Evolutionary conservation across 2,888 invertebrate species (phyloP).

Genomic region (Gymnoscelis rufifasciata): DNA sequence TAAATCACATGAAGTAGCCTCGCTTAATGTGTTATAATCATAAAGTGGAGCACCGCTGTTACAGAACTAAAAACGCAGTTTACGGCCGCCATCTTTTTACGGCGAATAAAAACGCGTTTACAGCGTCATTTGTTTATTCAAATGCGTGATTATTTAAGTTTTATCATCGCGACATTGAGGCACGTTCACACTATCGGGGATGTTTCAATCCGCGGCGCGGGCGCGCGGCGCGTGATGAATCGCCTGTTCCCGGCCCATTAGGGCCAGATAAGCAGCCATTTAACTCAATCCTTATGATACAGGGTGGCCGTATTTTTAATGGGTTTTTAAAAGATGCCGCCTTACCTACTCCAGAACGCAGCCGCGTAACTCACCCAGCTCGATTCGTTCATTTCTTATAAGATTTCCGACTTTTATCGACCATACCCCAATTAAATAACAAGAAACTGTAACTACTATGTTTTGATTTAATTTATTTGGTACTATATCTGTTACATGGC

Average conservation of each 20-base stretch:
- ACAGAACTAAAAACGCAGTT: slow-evolving; percentile 6
- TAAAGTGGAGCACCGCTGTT: neutral
- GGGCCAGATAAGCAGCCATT: slow-evolving; percentile 70
- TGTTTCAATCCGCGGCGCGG: slow-evolving; percentile 36
- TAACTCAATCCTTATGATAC: slow-evolving; percentile 64
- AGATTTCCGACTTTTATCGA: neutral
- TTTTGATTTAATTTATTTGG: neutral
- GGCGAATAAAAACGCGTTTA: slow-evolving; percentile 36
- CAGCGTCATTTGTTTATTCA: slow-evolving; percentile 45
- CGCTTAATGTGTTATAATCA: neutral
- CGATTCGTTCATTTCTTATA: slow-evolving; percentile 5
- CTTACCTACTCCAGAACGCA: neutral
- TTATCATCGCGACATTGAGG: slow-evolving; percentile 46
- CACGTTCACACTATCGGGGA: slow-evolving; percentile 38
- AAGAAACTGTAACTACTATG: neutral
- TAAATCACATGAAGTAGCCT: no score
- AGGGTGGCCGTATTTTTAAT: slow-evolving; percentile 27
- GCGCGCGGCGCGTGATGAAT: slow-evolving; percentile 67
- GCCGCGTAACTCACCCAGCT: neutral
- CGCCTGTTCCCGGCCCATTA: slow-evolving; percentile 75
- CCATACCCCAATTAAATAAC: neutral
- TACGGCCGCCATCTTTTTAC: slow-evolving; percentile 18
- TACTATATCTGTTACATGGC: neutral
- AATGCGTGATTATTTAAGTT: slow-evolving; percentile 47
- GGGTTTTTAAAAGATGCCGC: slow-evolving; percentile 17